A percentile compares a stretch with the other conserved stretches of the same genome.
Evolutionary conservation across 1,140 invertebrate species (phyloP).

Genomic region (Lepidurus arcticus): DNA sequence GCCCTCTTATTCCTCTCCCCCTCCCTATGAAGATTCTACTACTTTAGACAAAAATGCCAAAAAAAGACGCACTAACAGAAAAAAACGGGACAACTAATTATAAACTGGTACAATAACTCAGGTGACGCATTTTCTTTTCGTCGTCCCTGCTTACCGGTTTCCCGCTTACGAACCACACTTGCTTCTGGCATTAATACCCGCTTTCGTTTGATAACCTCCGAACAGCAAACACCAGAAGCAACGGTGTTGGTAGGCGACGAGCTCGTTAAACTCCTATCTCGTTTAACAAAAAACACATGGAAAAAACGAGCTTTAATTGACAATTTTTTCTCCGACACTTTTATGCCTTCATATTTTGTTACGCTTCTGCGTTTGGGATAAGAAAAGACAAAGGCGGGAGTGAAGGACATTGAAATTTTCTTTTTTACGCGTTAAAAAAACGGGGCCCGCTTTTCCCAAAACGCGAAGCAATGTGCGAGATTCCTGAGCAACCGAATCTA

Average conservation of each 20-base stretch:
- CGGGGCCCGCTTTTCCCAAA: not conserved
- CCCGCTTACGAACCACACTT: not conserved
- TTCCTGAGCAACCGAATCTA: not conserved
- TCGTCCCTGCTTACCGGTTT: not conserved
- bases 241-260: not conserved
- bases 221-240: not conserved
- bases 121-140: not conserved
- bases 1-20: not conserved
- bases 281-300: not conserved
- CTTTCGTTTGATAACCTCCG: not conserved
- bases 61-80: not conserved
- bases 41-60: not conserved
- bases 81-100: not conserved
- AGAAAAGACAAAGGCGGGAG: not conserved
- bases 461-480: not conserved
- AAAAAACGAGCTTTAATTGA: not conserved
- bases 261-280: not conserved
- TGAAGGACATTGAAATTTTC: not conserved
- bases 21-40: not conserved
- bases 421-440: not conserved
- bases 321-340: not conserved
- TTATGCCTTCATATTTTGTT: constrained; percentile 8
- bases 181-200: not conserved
- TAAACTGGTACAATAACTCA: not conserved
- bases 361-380: not conserved